Base-by-base conservation (phyloP, 2,797 vertebrate genomes). In the Chelon labrosus region DNA sequence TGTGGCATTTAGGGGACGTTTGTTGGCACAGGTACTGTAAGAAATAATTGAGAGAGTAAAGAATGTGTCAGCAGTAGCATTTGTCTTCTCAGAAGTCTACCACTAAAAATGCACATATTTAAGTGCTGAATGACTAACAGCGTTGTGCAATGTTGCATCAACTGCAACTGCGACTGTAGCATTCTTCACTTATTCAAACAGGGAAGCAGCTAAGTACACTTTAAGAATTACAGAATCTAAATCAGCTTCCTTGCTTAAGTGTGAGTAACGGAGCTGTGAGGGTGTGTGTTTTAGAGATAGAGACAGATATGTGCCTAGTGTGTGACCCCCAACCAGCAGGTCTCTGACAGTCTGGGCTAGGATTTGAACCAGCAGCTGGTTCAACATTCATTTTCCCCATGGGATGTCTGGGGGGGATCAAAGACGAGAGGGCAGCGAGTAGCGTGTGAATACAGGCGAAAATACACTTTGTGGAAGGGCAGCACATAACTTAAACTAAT, bases 341-440 rank as follows among this genome's bases (percentile, higher is more conserved):
- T 64, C 68, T 84, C 73, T 70, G 64, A 81, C 51, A 77, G 63
- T 72, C 75, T 75, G 77, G 64, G 76, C 17, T 16, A 63, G 72
- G 47, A 85, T 81, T 84, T 78, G 72, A 89, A 87, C 83, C 72
- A 72, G 76, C 88, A 85, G 89, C 88, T 90, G 87, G 59, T 56
- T 75, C 56, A 82, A 77, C 64, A 82, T 62, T 83, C 70, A 70
- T 70, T 83, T 60, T 73, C 56, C 47, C 69, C 56, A 78, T 9
- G 55, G 31, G 60, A 73, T 55, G 47, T 73, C 62, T 78, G 76
- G 17, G 16, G 25, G 52, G 72, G 70, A 84, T 83, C 78, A 85
- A 74, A 82, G 89, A 59, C 49, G 17, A 25, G 19, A 10, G 65
- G 57, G 58, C 58, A 79, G 70, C 12, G 25, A 62, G 65, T n/a